phyloP scores from a whole-genome alignment of 2,113 vertebrate genomes.

The Oenanthe oenanthe region DNA sequence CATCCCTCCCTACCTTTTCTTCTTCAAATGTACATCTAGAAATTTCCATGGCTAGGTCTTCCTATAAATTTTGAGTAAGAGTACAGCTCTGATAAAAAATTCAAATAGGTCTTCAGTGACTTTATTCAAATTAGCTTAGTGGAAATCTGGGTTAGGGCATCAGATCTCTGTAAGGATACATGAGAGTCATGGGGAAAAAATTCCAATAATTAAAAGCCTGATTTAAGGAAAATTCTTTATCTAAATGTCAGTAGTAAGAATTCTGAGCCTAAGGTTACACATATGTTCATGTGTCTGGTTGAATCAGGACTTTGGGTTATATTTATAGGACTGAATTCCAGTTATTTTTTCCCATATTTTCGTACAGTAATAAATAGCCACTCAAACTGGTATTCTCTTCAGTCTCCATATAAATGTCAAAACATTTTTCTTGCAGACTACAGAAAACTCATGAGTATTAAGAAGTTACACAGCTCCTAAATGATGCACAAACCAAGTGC shows the following conservation, averaged over 20 bases:
- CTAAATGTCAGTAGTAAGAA: slow-evolving; percentile 4
- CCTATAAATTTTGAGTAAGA: background rate
- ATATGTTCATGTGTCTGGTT: background rate
- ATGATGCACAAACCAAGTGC: background rate
- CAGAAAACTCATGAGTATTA: background rate
- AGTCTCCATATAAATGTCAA: background rate
- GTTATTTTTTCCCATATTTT: background rate
- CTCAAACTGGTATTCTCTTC: background rate
- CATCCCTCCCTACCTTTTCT: background rate
- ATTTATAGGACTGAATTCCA: background rate
- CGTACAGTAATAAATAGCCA: background rate
- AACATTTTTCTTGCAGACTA: background rate
- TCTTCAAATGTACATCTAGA: background rate
- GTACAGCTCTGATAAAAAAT: background rate
- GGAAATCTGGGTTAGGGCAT: background rate
- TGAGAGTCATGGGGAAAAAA: background rate
- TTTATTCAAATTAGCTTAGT: background rate
- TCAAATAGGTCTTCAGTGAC: background rate
- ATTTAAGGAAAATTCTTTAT: background rate
- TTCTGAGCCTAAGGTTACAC: background rate
- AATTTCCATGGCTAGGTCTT: background rate
- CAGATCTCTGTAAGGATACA: background rate
- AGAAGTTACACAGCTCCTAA: background rate
- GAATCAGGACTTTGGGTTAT: background rate
- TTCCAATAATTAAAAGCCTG: background rate